A percentile compares a stretch with the other conserved stretches of the same genome.
Conservation (phyloP, 2,113 vertebrate genomes). For the Triplophysa tibetana region DNA sequence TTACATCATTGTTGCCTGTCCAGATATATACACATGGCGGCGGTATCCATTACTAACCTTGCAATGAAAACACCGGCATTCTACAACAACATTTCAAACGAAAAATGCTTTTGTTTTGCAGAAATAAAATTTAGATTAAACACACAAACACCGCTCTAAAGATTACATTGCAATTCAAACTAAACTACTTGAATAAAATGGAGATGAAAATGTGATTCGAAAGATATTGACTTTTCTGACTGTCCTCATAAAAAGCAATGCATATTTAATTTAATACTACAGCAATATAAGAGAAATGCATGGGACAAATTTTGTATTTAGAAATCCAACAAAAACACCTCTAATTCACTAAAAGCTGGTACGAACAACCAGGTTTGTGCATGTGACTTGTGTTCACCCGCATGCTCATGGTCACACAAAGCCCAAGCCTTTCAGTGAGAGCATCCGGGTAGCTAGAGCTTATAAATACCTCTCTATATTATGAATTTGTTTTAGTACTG, state of each 20-base stretch:
- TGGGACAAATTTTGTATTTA: not conserved
- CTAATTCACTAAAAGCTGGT: not conserved
- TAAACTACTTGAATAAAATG: not conserved
- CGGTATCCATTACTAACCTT: conserved; percentile 17
- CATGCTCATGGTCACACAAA: not conserved
- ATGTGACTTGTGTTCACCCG: not conserved
- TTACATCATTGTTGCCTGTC: conserved; percentile 10
- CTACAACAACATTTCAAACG: not conserved
- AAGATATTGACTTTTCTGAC: not conserved
- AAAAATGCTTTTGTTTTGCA: too few species aligned
- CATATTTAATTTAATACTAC: not conserved
- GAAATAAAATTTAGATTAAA: too few species aligned
- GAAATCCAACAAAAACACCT: not conserved
- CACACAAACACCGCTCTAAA: too few species aligned
- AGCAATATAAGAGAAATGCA: not conserved
- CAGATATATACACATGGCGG: conserved; percentile 10
- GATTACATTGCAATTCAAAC: not conserved
- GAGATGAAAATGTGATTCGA: not conserved
- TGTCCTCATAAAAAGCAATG: not conserved
- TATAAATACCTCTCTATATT: conserved; percentile 78
- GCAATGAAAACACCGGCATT: not conserved
- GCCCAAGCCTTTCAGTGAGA: not conserved
- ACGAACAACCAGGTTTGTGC: not conserved
- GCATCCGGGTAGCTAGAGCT: conserved; percentile 60
- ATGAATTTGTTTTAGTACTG: conserved; percentile 80